Conservation (phyloP, 2,113 vertebrate species). For the Narcine bancroftii region DNA sequence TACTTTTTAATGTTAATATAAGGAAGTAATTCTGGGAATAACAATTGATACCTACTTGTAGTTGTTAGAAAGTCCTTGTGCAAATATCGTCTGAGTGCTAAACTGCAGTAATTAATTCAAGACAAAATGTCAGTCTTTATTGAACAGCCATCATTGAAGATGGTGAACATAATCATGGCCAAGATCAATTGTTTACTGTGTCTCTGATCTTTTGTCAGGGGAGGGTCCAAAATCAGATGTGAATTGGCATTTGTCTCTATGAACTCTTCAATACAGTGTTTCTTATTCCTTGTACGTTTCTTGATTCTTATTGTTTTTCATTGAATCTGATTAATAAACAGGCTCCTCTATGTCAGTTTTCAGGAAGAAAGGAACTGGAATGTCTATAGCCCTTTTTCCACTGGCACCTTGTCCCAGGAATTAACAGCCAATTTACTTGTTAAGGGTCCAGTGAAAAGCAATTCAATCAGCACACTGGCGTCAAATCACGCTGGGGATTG, state of each 20-base stretch:
- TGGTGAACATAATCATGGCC: neutral
- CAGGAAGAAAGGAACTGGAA: neutral
- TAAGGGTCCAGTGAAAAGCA: too few species aligned
- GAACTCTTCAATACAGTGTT: neutral
- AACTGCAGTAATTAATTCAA: neutral
- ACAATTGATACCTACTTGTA: neutral
- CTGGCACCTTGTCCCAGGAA: too few species aligned
- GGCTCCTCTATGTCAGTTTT: neutral
- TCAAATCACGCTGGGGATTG: too few species aligned
- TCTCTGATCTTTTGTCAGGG: neutral
- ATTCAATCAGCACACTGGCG: too few species aligned
- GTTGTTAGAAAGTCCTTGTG: neutral
- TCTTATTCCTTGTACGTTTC: neutral
- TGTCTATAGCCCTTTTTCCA: too few species aligned
- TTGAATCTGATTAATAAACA: conserved; percentile 1
- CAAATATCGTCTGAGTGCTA: neutral
- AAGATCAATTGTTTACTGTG: neutral
- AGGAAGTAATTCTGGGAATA: neutral
- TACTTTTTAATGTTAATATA: neutral
- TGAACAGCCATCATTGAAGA: neutral
- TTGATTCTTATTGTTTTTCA: neutral
- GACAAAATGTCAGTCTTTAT: neutral
- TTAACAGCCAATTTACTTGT: too few species aligned
- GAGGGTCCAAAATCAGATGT: neutral
- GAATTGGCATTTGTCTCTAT: neutral